Conservation (phyloP, 2,113 vertebrate species). For the Oreochromis spilurus region DNA sequence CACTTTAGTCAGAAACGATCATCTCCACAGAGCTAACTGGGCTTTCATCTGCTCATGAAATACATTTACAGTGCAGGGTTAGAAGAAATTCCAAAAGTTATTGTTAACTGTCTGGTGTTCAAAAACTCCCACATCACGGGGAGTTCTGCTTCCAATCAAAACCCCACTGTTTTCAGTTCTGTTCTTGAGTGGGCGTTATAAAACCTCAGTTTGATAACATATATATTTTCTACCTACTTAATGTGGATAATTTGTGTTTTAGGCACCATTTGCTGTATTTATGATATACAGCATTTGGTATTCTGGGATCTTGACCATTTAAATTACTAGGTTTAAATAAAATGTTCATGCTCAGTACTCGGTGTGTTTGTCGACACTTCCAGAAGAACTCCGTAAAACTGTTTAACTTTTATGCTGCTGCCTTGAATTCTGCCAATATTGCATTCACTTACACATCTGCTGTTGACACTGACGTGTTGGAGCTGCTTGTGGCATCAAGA, state of each 20-base stretch:
- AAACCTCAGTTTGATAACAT: not conserved
- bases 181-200: not conserved
- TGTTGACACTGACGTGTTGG: conserved; percentile 23
- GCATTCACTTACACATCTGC: not conserved
- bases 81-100: not conserved
- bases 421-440: not conserved
- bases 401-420: not conserved
- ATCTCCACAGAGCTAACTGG: conserved; percentile 7
- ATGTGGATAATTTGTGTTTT: not conserved
- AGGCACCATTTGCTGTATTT: not conserved
- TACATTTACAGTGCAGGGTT: conserved; percentile 10
- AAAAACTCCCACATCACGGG: not conserved
- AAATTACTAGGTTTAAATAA: not conserved
- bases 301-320: not conserved
- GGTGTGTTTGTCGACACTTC: not conserved
- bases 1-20: conserved; percentile 1
- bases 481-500: not conserved
- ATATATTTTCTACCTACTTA: not conserved
- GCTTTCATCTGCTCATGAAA: conserved; percentile 36
- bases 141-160: not conserved
- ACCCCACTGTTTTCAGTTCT: not conserved
- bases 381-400: accelerated
- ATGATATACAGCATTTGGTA: not conserved
- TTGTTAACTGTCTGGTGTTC: not conserved
- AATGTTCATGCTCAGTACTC: not conserved